phyloP scores from a whole-genome alignment of 92 coral and sea anemone genomes.

The Scolanthus callimorphus region DNA sequence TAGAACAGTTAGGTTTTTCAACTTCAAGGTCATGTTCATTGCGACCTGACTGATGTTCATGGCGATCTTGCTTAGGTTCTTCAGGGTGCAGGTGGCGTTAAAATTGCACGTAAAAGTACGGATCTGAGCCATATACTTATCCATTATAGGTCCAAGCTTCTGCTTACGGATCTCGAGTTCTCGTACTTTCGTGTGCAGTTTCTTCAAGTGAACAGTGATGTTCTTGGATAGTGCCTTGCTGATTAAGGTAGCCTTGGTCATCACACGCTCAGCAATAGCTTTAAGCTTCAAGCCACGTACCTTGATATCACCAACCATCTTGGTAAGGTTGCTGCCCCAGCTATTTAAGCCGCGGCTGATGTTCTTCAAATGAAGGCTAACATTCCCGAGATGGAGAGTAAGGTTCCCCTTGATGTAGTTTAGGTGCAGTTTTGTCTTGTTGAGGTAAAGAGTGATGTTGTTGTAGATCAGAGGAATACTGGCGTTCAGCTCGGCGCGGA shows the following conservation, averaged over 20 bases:
- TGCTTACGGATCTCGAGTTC: constrained; percentile 61
- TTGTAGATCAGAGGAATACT: constrained; percentile 29
- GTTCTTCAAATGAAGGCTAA: constrained; percentile 41
- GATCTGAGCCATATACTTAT: constrained; percentile 41
- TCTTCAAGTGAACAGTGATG: constrained; percentile 37
- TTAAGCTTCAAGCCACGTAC: constrained; percentile 52
- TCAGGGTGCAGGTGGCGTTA: constrained; percentile 62
- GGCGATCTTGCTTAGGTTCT: constrained; percentile 41
- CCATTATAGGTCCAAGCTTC: constrained; percentile 66
- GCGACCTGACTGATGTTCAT: constrained; percentile 25
- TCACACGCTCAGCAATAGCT: constrained; percentile 36
- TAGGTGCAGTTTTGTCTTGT: constrained; percentile 18
- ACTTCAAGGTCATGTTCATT: constrained; percentile 38
- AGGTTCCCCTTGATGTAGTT: constrained; percentile 11
- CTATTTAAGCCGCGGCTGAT: constrained; percentile 58
- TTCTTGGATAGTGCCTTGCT: constrained; percentile 49
- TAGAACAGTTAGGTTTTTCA: constrained; percentile 35
- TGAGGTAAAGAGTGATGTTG: constrained; percentile 25
- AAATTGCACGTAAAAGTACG: constrained; percentile 60
- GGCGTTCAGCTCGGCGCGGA: constrained; percentile 24
- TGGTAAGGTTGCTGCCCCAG: constrained; percentile 68
- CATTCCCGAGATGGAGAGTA: constrained; percentile 28
- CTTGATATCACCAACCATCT: constrained; percentile 54
- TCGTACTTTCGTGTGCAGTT: constrained; percentile 47
- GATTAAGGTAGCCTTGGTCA: constrained; percentile 31